These are phyloP conservation scores for Epsilonema sp. DNA, from an alignment of 2,888 invertebrate species.

Conservation along the genomic window DNA sequence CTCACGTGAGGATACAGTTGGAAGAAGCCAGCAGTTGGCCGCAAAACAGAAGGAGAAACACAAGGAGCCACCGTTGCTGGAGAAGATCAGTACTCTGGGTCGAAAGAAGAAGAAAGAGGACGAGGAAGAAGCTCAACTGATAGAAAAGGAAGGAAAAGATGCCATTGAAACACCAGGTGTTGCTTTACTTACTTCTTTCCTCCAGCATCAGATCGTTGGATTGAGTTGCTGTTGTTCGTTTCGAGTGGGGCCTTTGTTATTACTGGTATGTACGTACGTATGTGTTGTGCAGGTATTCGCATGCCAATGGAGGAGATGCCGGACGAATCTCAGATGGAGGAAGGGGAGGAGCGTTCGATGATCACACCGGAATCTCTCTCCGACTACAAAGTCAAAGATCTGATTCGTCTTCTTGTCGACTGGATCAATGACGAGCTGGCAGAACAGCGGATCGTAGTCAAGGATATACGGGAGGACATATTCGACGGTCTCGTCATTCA, in stretches of 20 bases:
- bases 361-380: slow-evolving; percentile 70
- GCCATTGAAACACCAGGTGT: too few relatives aligned
- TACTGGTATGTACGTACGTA: neutral
- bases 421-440: slow-evolving; percentile 98
- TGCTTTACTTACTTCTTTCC: too few relatives aligned
- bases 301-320: slow-evolving; percentile 14
- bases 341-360: slow-evolving; percentile 88
- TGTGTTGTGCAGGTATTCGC: neutral
- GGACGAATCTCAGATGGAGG: slow-evolving; percentile 40
- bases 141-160: slow-evolving; percentile 24
- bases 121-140: slow-evolving; percentile 50
- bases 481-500: slow-evolving; percentile 82
- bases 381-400: slow-evolving; percentile 45
- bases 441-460: slow-evolving; percentile 82
- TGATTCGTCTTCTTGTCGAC: slow-evolving; percentile 52
- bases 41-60: slow-evolving; percentile 3
- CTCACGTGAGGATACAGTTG: too few relatives aligned
- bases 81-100: slow-evolving; percentile 11
- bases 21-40: too few relatives aligned
- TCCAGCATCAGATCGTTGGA: neutral
- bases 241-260: neutral
- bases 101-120: slow-evolving; percentile 13
- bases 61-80: slow-evolving; percentile 6
- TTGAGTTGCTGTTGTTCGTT: neutral
- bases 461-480: slow-evolving; percentile 82